phyloP scores from a whole-genome alignment of 1,140 invertebrate species.

The Delia radicum region DNA sequence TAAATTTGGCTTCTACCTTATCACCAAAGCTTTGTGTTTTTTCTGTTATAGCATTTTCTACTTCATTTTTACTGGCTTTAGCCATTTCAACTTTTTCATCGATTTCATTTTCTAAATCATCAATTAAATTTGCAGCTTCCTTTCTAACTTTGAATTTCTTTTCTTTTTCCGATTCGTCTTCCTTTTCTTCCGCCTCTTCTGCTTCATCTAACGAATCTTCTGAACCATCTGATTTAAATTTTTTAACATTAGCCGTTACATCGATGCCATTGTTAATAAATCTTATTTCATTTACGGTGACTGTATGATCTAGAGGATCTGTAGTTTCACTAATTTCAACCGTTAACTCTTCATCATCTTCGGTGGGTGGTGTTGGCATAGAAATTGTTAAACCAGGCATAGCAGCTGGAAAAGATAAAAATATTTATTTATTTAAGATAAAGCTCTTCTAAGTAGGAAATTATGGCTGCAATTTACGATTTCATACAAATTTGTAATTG shows the following conservation, averaged over 20 bases:
- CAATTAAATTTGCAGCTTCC: neutral
- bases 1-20: neutral
- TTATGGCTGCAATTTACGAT: too few relatives aligned
- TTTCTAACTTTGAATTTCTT: neutral
- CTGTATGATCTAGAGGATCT: constrained; percentile 43
- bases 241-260: constrained; percentile 45
- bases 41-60: neutral
- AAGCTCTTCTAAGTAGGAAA: too few relatives aligned
- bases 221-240: constrained; percentile 3
- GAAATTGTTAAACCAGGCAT: constrained; percentile 28
- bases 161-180: neutral
- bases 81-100: constrained; percentile 1
- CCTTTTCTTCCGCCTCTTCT: neutral
- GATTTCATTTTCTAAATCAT: neutral
- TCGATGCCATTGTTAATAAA: constrained; percentile 54
- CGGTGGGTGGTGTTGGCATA: constrained; percentile 43
- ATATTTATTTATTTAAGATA: too few relatives aligned
- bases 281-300: constrained; percentile 50
- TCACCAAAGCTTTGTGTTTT: neutral
- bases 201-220: constrained; percentile 11
- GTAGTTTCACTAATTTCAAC: constrained; percentile 48
- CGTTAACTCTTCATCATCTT: constrained; percentile 49
- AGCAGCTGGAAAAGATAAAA: too few relatives aligned
- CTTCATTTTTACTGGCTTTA: neutral
- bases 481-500: too few relatives aligned